Evolutionary conservation across 2,797 vertebrate species (phyloP).

Genomic region (Gymnodraco acuticeps): DNA sequence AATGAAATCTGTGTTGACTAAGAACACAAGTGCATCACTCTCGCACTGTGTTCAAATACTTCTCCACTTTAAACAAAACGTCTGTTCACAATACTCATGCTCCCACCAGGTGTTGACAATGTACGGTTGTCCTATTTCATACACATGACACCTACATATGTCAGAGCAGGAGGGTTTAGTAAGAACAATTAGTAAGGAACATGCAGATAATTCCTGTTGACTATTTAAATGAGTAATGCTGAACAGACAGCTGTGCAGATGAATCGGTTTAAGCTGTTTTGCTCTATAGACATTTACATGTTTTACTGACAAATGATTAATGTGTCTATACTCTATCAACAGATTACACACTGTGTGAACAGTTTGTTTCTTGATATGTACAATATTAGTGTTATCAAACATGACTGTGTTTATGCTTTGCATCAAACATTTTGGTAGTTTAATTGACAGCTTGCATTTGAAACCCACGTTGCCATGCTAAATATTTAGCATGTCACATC

Average conservation of each 20-base stretch:
- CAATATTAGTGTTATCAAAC: not conserved
- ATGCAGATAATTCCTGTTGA: not conserved
- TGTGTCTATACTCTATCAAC: not conserved
- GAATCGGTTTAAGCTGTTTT: not conserved
- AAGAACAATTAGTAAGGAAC: not conserved
- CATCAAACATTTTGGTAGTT: not conserved
- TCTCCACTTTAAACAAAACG: slow-evolving; percentile 28
- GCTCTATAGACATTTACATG: not conserved
- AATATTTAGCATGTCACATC: slow-evolving; percentile 47
- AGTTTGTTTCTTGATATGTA: not conserved
- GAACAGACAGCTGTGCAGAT: not conserved
- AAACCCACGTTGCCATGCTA: slow-evolving; percentile 37
- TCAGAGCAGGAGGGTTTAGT: slow-evolving; percentile 3
- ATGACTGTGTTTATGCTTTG: not conserved
- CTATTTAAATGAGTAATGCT: not conserved
- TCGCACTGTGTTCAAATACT: slow-evolving; percentile 9
- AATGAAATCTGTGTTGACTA: slow-evolving; percentile 37
- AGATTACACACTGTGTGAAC: not conserved
- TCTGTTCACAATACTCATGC: slow-evolving; percentile 31
- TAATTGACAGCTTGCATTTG: slow-evolving; percentile 7
- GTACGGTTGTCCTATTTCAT: slow-evolving; percentile 7
- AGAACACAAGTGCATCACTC: slow-evolving; percentile 6
- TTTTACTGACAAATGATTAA: not conserved
- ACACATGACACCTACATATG: slow-evolving; percentile 32
- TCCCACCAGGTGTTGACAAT: slow-evolving; percentile 45